Conservation (phyloP, 2,888 invertebrate species). For the Pheosia tremula region DNA sequence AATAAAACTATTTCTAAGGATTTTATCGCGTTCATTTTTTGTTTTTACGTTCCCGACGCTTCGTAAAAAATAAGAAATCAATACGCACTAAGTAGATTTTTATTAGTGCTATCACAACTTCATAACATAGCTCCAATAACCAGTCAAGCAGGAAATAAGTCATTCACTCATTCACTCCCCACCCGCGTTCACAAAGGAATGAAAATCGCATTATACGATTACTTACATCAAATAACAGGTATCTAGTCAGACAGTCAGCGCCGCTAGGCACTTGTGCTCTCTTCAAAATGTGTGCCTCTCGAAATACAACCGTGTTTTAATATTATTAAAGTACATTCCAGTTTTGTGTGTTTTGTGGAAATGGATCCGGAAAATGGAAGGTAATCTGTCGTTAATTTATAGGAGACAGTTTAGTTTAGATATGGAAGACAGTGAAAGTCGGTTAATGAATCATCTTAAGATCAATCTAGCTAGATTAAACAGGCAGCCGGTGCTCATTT, state of each 20-base stretch:
- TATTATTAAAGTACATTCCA: slow-evolving; percentile 14
- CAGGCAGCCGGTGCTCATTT: too few species aligned
- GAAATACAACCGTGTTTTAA: slow-evolving; percentile 9
- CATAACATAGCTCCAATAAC: not conserved
- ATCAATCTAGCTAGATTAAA: too few species aligned
- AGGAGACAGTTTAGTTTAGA: too few species aligned
- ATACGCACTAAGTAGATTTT: too few species aligned
- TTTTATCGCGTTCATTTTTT: too few species aligned
- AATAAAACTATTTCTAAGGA: too few species aligned
- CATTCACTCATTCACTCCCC: not conserved
- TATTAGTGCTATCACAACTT: too few species aligned
- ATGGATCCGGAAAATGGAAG: slow-evolving; percentile 32
- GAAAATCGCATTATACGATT: not conserved
- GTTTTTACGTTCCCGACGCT: too few species aligned
- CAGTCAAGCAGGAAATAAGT: not conserved
- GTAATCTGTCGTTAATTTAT: slow-evolving; percentile 21
- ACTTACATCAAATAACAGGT: not conserved
- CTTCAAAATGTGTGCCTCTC: slow-evolving; percentile 19
- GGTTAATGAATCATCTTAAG: too few species aligned
- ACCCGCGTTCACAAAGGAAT: not conserved
- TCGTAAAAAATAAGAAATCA: too few species aligned
- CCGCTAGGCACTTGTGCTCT: slow-evolving; percentile 1
- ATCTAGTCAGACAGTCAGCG: not conserved
- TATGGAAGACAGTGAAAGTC: too few species aligned
- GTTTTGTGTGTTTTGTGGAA: slow-evolving; percentile 14